phyloP scores from a whole-genome alignment of 2,888 invertebrate species.

The Drosophila atripex region DNA sequence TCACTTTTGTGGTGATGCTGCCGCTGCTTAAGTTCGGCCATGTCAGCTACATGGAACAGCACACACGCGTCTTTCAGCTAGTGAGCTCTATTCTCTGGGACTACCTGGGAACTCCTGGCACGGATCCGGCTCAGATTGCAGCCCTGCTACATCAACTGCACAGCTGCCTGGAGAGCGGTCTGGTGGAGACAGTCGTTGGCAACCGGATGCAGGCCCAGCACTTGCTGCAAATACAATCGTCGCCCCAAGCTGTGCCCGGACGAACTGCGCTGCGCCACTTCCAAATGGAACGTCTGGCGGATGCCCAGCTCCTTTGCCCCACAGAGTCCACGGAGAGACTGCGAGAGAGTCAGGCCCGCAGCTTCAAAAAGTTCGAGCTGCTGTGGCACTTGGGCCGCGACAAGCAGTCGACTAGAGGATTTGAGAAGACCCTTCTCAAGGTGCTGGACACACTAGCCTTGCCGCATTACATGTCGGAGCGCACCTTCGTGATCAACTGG shows the following conservation, averaged over 20 bases:
- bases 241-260: constrained; percentile 15
- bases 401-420: constrained; percentile 84
- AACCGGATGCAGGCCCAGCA: constrained; percentile 83
- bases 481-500: constrained; percentile 89
- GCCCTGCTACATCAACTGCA: constrained; percentile 91
- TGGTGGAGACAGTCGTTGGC: constrained; percentile 90
- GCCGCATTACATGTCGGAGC: constrained; percentile 82
- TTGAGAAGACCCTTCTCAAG: constrained; percentile 88
- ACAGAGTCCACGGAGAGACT: constrained; percentile 75
- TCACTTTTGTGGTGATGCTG: constrained; percentile 88
- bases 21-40: constrained; percentile 88
- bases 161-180: constrained; percentile 86
- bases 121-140: constrained; percentile 84
- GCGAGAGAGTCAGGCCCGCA: constrained; percentile 82
- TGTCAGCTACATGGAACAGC: constrained; percentile 87
- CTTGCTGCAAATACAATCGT: constrained; percentile 70
- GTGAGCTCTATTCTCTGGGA: constrained; percentile 90
- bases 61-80: constrained; percentile 88
- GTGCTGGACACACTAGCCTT: constrained; percentile 84
- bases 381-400: constrained; percentile 92
- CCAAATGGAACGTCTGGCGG: constrained; percentile 80
- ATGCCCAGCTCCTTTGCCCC: constrained; percentile 82
- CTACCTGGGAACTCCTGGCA: constrained; percentile 85
- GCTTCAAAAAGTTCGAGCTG: constrained; percentile 83
- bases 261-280: constrained; percentile 73